phyloP scores from a whole-genome alignment of 1,140 invertebrate species.

The Conus ventricosus region DNA sequence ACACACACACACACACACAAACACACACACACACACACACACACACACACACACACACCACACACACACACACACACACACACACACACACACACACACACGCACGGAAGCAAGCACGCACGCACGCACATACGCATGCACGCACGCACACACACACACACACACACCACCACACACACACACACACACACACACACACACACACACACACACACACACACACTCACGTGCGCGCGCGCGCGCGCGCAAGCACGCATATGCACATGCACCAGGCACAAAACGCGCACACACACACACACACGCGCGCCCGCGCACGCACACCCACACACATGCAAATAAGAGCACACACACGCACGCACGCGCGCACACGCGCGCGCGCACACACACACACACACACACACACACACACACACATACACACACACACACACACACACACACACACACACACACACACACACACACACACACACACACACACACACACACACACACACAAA shows the following conservation, averaged over 20 bases:
- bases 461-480: no score
- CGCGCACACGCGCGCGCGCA: no score
- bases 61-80: background rate
- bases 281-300: background rate
- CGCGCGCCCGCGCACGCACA: no score
- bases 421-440: no score
- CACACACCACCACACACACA: background rate
- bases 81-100: no score
- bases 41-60: background rate
- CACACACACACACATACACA: no score
- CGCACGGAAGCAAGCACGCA: no score
- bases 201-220: background rate
- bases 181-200: background rate
- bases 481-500: no score
- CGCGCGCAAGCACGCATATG: background rate
- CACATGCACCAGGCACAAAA: background rate
- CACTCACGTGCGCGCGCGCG: background rate
- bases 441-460: no score
- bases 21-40: background rate
- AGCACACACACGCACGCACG: no score
- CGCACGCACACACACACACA: background rate
- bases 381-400: no score
- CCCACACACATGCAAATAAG: no score
- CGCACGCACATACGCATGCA: background rate
- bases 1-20: background rate